A percentile compares a stretch with the other conserved stretches of the same genome.
Conservation (phyloP, 30 jellyfish, hydroid and myxozoan genomes). For the Hydra vulgaris region DNA sequence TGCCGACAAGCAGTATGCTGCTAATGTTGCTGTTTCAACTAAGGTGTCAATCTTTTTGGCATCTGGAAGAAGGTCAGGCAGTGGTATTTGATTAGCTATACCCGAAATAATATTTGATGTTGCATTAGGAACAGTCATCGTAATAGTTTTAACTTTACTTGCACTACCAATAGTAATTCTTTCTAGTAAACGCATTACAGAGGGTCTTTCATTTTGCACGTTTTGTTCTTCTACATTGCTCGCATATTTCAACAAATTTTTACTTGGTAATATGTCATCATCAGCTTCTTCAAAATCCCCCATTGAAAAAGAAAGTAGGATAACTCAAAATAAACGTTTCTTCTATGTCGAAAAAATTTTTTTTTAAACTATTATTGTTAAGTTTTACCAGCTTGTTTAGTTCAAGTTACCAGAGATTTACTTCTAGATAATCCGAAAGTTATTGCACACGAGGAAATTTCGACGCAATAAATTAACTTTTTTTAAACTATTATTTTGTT, state of each 20-base stretch:
- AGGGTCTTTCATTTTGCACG: conserved; percentile 2
- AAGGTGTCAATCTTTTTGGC: conserved; percentile 18
- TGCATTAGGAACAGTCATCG: conserved; percentile 17
- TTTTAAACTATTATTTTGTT: too few species aligned
- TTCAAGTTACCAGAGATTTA: too few species aligned
- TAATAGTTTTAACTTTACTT: not conserved
- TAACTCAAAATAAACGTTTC: too few species aligned
- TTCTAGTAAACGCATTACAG: conserved; percentile 6
- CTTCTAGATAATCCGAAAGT: too few species aligned
- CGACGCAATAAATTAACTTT: too few species aligned
- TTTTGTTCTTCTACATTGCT: not conserved
- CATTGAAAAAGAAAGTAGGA: not conserved
- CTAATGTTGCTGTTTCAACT: conserved; percentile 28
- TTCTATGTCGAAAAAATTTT: too few species aligned
- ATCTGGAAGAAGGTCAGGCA: conserved; percentile 38
- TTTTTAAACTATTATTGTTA: too few species aligned
- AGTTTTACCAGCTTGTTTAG: too few species aligned
- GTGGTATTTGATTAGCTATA: conserved; percentile 17
- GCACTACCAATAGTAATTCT: conserved; percentile 8
- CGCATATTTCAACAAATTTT: not conserved
- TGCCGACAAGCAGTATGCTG: conserved; percentile 26
- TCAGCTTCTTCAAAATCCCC: not conserved
- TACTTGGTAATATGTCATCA: not conserved
- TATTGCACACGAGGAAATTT: too few species aligned
- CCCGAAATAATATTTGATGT: conserved; percentile 13